These are phyloP conservation scores for Rhynchophorus ferrugineus DNA, from an alignment of 1,140 invertebrate genomes.

Conservation along the genomic window DNA sequence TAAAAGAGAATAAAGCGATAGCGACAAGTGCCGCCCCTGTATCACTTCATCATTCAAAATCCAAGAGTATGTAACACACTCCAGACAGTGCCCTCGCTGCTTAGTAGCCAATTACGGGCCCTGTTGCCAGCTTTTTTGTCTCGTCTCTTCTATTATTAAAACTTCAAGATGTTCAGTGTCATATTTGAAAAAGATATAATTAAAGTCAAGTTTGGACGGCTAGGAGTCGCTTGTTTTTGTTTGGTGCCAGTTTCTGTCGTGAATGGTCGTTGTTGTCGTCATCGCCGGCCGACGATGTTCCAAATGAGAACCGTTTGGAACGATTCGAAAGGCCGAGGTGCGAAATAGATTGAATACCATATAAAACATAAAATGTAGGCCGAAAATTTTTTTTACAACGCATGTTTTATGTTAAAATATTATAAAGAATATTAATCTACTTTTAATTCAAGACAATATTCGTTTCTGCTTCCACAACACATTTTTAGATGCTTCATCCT, in stretches of 20 bases:
- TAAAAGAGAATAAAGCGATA: neutral
- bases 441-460: too few relatives aligned
- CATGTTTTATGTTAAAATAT: too few relatives aligned
- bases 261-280: too few relatives aligned
- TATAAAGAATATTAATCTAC: too few relatives aligned
- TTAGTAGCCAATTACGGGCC: slow-evolving; percentile 11
- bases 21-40: slow-evolving; percentile 5
- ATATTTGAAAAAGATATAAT: slow-evolving; percentile 6
- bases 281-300: neutral
- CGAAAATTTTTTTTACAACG: too few relatives aligned
- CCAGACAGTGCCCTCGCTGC: slow-evolving; percentile 9
- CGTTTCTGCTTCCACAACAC: too few relatives aligned
- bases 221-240: neutral
- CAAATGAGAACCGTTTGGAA: neutral
- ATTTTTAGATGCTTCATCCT: too few relatives aligned
- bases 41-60: slow-evolving; percentile 5
- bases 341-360: too few relatives aligned
- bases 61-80: slow-evolving; percentile 3
- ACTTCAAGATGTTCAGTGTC: slow-evolving; percentile 15
- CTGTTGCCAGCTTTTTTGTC: slow-evolving; percentile 1
- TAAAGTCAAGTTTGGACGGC: neutral
- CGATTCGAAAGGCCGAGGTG: too few relatives aligned
- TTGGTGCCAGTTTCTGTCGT: too few relatives aligned
- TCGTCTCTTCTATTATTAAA: slow-evolving; percentile 17
- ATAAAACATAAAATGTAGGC: too few relatives aligned